Evolutionary conservation across 2,797 vertebrate genomes (phyloP), one percentile per base, ranked within the genome.

Genomic region (Eulemur coronatus): DNA sequence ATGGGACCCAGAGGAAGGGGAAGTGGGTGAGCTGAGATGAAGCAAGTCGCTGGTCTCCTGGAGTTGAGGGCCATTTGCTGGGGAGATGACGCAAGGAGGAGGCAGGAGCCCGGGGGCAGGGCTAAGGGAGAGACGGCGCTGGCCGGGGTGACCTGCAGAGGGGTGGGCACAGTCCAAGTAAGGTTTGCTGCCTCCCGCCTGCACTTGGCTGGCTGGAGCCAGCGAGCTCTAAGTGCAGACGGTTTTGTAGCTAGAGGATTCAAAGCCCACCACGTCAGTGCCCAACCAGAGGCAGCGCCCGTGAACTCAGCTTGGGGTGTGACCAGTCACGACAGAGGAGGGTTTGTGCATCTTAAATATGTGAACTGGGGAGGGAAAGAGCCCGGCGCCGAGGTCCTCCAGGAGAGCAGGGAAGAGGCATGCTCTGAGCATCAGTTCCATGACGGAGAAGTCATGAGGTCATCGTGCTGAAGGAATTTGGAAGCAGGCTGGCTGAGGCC

Each of bases 251-350:
- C 35, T 30, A 14, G 41, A 59, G 52, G 30, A 18, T n/a, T 52
- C 17, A 0, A 0, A 1, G 24, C 52, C 90, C 52, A 55, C 67
- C 85, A 61, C 13, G 22, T 0, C 76, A 48, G 28, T 18, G 65
- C 26, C 90, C 4, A 0, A 0, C 0, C n/a, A 15, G 85, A 84
- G 18, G 52, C 63, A 93, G 76, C 24, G 20, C 61, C 57, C 2
- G 38, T 17, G 48, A 48, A 69, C 63, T 69, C 20, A 5, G 65
- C 35, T 15, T 14, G 12, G 14, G 24, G 30, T 17, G 10, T 57
- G 81, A 93, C 78, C 35, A 55, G 70, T 61, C 55, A 59, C 24
- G 57, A 43, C 52, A 3, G 2, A 0, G 1, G 18, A 35, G 20
- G n/a, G 28, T 17, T 18, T 52, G 22, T 26, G 15, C 41, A 22